Conservation (phyloP, 2,797 vertebrate species). For the Lepilemur ruficaudatus region DNA sequence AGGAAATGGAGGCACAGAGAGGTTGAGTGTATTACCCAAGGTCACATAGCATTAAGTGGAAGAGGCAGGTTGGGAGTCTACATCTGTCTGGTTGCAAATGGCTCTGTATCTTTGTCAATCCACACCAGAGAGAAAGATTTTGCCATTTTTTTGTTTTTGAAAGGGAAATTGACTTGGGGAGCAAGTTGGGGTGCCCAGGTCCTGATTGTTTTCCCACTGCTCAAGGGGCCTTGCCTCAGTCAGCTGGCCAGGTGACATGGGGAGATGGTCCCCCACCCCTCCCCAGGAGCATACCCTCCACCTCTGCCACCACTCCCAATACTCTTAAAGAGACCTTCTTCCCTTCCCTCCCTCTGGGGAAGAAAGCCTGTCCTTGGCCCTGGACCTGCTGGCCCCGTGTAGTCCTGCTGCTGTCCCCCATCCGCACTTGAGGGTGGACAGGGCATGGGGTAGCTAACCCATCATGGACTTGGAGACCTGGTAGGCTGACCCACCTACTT, state of each 20-base stretch:
- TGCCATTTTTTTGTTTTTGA: background rate
- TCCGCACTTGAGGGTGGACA: background rate
- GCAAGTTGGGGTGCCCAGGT: background rate
- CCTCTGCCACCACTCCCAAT: background rate
- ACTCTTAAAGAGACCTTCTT: background rate
- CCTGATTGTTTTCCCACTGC: background rate
- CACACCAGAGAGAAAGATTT: background rate
- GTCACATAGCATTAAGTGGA: background rate
- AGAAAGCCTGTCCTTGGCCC: background rate
- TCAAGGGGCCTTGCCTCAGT: background rate
- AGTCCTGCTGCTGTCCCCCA: background rate
- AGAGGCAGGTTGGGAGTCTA: background rate
- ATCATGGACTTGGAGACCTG: background rate
- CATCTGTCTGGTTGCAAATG: background rate
- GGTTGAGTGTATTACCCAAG: background rate
- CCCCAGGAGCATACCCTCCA: too few relatives aligned
- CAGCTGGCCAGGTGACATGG: background rate
- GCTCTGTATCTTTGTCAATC: background rate
- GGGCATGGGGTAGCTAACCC: background rate
- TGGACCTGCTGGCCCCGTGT: background rate
- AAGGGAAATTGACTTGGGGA: background rate
- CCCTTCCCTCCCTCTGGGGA: background rate
- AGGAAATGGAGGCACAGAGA: background rate
- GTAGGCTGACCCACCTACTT: background rate
- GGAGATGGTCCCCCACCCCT: background rate